Conservation (phyloP, 1,140 invertebrate species). For the Aphidius ervi region DNA sequence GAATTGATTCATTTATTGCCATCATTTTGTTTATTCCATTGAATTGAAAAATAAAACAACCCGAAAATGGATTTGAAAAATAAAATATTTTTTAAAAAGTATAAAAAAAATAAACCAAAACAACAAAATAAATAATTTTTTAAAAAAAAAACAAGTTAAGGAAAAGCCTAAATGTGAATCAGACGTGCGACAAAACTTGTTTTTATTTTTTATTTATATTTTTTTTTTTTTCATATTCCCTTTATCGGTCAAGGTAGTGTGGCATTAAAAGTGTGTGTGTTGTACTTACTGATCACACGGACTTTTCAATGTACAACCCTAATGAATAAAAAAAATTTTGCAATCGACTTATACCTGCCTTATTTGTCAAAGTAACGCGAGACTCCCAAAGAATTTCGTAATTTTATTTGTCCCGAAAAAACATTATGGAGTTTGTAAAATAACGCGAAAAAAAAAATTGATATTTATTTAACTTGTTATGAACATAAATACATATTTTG, state of each 20-base stretch:
- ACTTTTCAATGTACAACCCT: constrained; percentile 26
- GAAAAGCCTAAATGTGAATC: constrained; percentile 24
- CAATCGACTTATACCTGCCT: constrained; percentile 27
- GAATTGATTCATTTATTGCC: neutral
- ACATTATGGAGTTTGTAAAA: neutral
- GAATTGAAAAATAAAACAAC: constrained; percentile 1
- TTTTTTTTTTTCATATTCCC: constrained; percentile 26
- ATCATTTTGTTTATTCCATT: neutral
- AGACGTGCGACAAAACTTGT: constrained; percentile 24
- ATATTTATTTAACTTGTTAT: neutral
- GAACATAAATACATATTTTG: no score
- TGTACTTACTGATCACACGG: constrained; percentile 12
- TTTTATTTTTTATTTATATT: constrained; percentile 3
- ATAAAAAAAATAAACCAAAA: neutral
- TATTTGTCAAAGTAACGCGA: constrained; percentile 33
- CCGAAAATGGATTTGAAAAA: no score
- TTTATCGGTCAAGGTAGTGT: constrained; percentile 41
- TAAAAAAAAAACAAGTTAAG: constrained; percentile 1
- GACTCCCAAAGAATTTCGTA: no score
- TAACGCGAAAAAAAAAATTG: neutral
- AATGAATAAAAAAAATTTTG: constrained; percentile 37
- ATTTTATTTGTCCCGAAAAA: no score
- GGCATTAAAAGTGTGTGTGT: constrained; percentile 16
- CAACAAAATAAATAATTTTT: neutral
- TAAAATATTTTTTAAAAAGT: no score